Percentiles rank a stretch among this genome's conserved stretches.
Conservation (phyloP, 1,140 invertebrate genomes). For the Tetramorium parvispinum region DNA sequence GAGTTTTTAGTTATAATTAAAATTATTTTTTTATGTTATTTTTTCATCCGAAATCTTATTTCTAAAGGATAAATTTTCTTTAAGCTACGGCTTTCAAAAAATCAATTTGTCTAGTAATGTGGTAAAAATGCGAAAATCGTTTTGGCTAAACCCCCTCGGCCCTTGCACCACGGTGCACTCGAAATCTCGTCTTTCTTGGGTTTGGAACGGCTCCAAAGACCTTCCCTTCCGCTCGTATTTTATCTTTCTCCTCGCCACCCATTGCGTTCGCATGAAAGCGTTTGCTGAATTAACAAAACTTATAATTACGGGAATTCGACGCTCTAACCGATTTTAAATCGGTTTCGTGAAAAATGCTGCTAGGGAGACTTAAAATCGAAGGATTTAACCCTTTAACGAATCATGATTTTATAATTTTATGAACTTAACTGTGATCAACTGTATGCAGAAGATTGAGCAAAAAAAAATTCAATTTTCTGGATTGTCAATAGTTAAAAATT, state of each 20-base stretch:
- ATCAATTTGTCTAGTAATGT: not conserved
- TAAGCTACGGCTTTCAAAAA: not conserved
- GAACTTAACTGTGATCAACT: not conserved
- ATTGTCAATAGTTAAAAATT: slow-evolving; percentile 2
- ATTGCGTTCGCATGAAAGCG: slow-evolving; percentile 31
- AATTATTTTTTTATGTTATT: not conserved
- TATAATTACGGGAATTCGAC: slow-evolving; percentile 34
- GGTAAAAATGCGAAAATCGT: slow-evolving; percentile 45
- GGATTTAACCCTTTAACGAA: not conserved
- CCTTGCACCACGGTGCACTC: slow-evolving; percentile 53
- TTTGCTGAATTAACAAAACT: slow-evolving; percentile 60
- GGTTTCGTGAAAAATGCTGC: not conserved
- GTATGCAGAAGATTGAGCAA: not conserved
- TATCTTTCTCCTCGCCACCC: slow-evolving; percentile 20
- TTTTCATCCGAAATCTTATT: not conserved
- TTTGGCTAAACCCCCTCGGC: slow-evolving; percentile 24
- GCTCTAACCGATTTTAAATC: slow-evolving; percentile 6
- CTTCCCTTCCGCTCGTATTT: slow-evolving; percentile 12
- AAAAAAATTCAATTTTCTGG: not conserved
- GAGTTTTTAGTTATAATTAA: not conserved
- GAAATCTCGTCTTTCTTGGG: slow-evolving; percentile 33
- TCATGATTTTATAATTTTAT: not conserved
- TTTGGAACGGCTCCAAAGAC: slow-evolving; percentile 68
- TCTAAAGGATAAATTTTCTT: not conserved
- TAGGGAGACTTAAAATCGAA: not conserved